Conservation (phyloP, 2,113 vertebrate species). For the Esox niger region DNA sequence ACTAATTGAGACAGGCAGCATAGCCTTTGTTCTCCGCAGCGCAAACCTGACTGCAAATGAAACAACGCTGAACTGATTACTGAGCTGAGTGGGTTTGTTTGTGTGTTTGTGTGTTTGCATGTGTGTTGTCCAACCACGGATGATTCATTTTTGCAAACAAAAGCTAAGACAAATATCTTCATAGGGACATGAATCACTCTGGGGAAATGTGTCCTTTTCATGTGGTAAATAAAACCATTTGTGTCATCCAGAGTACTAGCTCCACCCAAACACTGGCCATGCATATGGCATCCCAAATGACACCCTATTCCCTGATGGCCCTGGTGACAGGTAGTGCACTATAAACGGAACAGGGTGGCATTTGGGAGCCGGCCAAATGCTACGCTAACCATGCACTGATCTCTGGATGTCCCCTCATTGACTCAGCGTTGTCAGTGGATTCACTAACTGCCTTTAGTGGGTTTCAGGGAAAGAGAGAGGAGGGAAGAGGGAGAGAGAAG, state of each 20-base stretch:
- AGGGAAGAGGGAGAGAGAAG: conserved; percentile 47
- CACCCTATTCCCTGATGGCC: no score
- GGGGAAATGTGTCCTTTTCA: conserved; percentile 47
- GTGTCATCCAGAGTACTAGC: not conserved
- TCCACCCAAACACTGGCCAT: no score
- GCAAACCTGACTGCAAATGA: conserved; percentile 54
- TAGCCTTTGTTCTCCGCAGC: conserved; percentile 7
- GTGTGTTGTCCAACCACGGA: conserved; percentile 50
- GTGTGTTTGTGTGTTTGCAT: not conserved
- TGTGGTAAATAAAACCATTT: conserved; percentile 38
- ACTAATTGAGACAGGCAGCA: conserved; percentile 64
- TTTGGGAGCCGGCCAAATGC: not conserved
- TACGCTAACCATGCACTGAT: conserved; percentile 43
- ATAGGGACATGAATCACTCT: conserved; percentile 40
- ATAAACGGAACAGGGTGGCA: no score
- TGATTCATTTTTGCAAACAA: conserved; percentile 61
- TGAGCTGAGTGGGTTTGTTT: not conserved
- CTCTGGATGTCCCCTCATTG: no score
- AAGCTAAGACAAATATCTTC: conserved; percentile 57
- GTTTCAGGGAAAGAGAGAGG: conserved; percentile 33
- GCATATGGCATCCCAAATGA: no score
- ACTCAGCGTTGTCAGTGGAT: conserved; percentile 56
- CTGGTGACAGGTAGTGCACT: no score
- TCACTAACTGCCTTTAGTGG: conserved; percentile 53
- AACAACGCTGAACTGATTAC: conserved; percentile 59